A percentile compares a stretch with the other conserved stretches of the same genome.
phyloP scores from a whole-genome alignment of 2,888 invertebrate species.

The Silvanus unidentatus region DNA sequence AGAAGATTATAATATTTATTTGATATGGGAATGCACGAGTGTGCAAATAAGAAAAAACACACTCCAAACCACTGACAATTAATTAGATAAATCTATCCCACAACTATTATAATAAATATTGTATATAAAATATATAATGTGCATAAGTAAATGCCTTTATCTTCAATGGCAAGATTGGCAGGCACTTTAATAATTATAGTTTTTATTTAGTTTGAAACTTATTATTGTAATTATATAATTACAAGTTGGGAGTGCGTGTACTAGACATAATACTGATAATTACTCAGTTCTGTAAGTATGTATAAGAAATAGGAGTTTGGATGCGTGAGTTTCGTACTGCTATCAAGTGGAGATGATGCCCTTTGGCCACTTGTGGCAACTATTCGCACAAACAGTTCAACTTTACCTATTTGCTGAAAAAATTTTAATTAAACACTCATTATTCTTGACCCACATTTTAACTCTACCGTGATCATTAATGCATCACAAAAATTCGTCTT shows the following conservation, averaged over 20 bases:
- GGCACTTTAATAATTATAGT: constrained; percentile 6
- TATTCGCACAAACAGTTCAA: constrained; percentile 2
- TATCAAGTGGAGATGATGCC: background rate
- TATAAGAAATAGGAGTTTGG: background rate
- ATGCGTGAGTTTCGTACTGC: background rate
- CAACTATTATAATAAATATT: background rate
- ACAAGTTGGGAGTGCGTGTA: constrained; percentile 5
- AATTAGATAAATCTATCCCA: background rate
- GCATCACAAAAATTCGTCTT: too few relatives aligned
- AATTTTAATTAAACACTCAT: background rate
- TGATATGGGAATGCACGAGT: too few relatives aligned
- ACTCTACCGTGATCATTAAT: too few relatives aligned
- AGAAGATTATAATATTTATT: too few relatives aligned
- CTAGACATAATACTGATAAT: constrained; percentile 3
- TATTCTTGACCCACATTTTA: constrained; percentile 2
- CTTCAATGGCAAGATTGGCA: constrained; percentile 2
- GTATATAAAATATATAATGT: background rate
- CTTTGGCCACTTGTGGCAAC: constrained; percentile 1
- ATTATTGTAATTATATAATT: constrained; percentile 7
- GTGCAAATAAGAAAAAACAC: too few relatives aligned
- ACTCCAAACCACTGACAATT: too few relatives aligned
- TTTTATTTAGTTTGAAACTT: constrained; percentile 4
- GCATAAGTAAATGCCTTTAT: background rate
- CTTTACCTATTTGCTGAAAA: constrained; percentile 2
- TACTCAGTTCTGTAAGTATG: background rate